Conservation (phyloP, 2,888 invertebrate species). For the Oscheius sp. region DNA sequence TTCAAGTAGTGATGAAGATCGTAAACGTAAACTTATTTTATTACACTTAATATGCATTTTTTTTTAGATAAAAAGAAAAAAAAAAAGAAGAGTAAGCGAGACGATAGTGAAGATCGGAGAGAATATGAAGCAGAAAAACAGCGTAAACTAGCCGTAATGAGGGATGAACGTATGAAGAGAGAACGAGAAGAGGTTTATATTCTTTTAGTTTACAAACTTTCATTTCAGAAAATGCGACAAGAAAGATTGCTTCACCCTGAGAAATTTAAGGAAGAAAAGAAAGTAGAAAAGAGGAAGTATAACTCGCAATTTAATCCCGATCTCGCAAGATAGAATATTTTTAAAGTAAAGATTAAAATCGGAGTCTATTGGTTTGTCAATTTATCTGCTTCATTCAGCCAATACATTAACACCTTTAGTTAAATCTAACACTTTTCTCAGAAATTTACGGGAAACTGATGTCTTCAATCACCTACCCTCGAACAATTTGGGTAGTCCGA, state of each 20-base stretch:
- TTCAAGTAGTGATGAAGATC: slow-evolving; percentile 11
- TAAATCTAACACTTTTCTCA: neutral
- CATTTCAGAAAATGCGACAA: slow-evolving; percentile 31
- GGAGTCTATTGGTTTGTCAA: neutral
- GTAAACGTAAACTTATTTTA: slow-evolving; percentile 1
- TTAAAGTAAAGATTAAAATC: neutral
- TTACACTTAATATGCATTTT: neutral
- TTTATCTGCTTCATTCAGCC: neutral
- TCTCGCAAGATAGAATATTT: slow-evolving; percentile 22
- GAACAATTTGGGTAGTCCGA: slow-evolving; percentile 63
- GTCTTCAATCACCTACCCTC: slow-evolving; percentile 43
- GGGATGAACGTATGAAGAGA: slow-evolving; percentile 82
- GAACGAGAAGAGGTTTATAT: slow-evolving; percentile 81
- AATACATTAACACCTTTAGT: slow-evolving; percentile 18
- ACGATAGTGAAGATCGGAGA: slow-evolving; percentile 29
- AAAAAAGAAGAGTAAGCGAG: slow-evolving; percentile 32
- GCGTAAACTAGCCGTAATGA: slow-evolving; percentile 44
- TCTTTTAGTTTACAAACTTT: neutral
- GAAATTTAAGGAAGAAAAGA: slow-evolving; percentile 72
- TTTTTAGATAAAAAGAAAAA: slow-evolving; percentile 30
- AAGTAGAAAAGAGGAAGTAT: slow-evolving; percentile 80
- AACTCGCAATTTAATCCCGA: slow-evolving; percentile 94
- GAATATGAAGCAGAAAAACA: slow-evolving; percentile 13
- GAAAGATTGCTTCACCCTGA: slow-evolving; percentile 77
- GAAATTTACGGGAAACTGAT: neutral